Evolutionary conservation across 2,113 vertebrate species (phyloP), one percentile per base, ranked within the genome.

Genomic region (Otus sunia): DNA sequence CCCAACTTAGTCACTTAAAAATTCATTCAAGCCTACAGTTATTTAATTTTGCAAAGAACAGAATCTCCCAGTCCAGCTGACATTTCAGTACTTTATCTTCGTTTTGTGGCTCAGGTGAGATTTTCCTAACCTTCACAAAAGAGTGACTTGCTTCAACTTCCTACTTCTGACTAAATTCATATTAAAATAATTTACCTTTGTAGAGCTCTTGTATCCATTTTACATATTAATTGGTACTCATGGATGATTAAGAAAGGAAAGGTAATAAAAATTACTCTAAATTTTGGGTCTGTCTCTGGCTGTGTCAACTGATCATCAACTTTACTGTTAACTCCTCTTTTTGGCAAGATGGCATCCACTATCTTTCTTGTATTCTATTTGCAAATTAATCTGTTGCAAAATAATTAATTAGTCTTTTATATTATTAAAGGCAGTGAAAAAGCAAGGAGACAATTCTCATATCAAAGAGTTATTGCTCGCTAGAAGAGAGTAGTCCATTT

Each of bases 91-190:
- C 52, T 92, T 83, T 60, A 71, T 94, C 90, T 94, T 96, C 34
- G 0, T 93, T 95, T 89, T 58, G 86, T 91, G 47, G 41, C 64
- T 81, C 75, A 86, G 74, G 71, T 92, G 88, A 80, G 83, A 75
- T 75, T 96, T 95, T 95, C 86, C 80, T 91, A 78, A 95, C 88
- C 37, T 87, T 96, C 80, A 86, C 19, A 26, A 86, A 91, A 41
- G 11, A 66, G 36, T 47, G 66, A 53, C 41, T 87, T 82, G 47
- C 58, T 90, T 82, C 62, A 75, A 7, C 53, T 84, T 85, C 62
- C 75, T 87, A 14, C 25, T 82, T 49, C 80, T 78, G 77, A 63
- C 14, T 23, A 64, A 62, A 59, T 43, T 18, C 30, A 90, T 41
- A 49, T 55, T 71, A 30, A 80, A 87, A 66, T 75, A 45, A 53